A percentile compares a stretch with the other conserved stretches of the same genome.
phyloP scores from a whole-genome alignment of 2,888 invertebrate genomes.

The Deladenus siricidicola region DNA sequence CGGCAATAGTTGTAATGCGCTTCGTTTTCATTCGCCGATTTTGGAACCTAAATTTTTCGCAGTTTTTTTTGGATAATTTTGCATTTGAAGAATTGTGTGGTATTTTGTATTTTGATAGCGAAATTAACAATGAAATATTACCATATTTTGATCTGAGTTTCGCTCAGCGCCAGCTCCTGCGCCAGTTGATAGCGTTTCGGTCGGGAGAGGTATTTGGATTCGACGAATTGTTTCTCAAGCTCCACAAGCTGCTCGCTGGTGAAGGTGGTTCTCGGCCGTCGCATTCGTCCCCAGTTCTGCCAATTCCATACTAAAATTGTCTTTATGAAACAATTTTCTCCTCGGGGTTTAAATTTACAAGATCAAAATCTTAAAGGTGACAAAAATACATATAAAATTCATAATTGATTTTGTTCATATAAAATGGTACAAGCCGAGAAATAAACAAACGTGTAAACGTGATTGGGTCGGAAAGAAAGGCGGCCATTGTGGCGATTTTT shows the following conservation, averaged over 20 bases:
- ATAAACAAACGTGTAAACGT: conserved; percentile 9
- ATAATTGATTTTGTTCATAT: no score
- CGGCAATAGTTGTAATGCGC: conserved; percentile 55
- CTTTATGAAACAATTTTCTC: no score
- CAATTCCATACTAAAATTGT: conserved; percentile 45
- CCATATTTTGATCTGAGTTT: conserved; percentile 72
- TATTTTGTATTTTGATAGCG: no score
- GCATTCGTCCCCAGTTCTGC: conserved; percentile 64
- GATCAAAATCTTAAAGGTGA: not conserved
- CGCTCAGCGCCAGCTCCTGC: conserved; percentile 89
- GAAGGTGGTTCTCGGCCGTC: conserved; percentile 92
- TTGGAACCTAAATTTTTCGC: conserved; percentile 74
- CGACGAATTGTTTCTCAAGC: conserved; percentile 92
- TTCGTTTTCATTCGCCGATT: conserved; percentile 98
- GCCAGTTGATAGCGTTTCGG: conserved; percentile 98
- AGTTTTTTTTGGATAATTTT: no score
- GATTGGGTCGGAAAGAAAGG: conserved; percentile 16
- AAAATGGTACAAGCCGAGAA: no score
- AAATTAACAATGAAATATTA: not conserved
- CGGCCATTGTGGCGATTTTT: conserved; percentile 10
- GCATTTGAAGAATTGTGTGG: no score
- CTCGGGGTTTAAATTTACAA: not conserved
- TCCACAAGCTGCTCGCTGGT: conserved; percentile 93
- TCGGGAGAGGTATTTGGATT: conserved; percentile 90
- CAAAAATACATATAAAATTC: no score